Conservation (phyloP, 2,113 vertebrate genomes). For the Dromas ardeola region DNA sequence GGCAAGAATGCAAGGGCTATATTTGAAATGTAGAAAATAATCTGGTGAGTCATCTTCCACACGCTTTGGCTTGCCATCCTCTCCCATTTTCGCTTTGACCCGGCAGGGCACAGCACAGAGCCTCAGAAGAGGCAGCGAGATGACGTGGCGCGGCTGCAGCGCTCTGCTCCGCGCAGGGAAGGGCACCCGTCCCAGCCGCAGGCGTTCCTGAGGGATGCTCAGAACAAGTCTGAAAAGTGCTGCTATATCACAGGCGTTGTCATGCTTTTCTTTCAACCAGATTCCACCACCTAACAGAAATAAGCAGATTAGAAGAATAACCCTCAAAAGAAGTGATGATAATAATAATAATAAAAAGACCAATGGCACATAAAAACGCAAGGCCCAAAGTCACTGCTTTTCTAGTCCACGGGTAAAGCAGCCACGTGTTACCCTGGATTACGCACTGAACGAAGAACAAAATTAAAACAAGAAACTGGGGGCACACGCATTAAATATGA, state of each 20-base stretch:
- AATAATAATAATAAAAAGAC: neutral
- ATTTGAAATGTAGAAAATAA: slow-evolving; percentile 49
- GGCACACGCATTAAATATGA: neutral
- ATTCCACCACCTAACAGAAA: neutral
- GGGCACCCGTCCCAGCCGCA: neutral
- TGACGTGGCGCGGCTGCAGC: neutral
- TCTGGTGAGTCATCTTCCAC: slow-evolving; percentile 40
- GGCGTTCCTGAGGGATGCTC: neutral
- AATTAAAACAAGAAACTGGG: neutral
- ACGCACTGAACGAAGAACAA: neutral
- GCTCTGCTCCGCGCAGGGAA: neutral
- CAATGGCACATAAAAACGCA: neutral
- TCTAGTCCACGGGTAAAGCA: neutral
- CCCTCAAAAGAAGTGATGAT: neutral
- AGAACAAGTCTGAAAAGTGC: neutral
- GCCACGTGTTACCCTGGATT: neutral
- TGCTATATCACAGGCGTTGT: neutral
- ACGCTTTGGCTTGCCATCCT: slow-evolving; percentile 33
- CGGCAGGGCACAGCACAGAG: neutral
- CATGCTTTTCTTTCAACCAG: neutral
- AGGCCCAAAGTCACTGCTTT: neutral
- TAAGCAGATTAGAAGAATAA: neutral
- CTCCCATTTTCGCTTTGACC: slow-evolving; percentile 18
- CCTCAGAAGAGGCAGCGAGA: slow-evolving; percentile 10
- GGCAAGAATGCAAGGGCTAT: slow-evolving; percentile 29